Conservation (phyloP, 92 coral and sea anemone species). For the Epizoanthus scotinus region DNA sequence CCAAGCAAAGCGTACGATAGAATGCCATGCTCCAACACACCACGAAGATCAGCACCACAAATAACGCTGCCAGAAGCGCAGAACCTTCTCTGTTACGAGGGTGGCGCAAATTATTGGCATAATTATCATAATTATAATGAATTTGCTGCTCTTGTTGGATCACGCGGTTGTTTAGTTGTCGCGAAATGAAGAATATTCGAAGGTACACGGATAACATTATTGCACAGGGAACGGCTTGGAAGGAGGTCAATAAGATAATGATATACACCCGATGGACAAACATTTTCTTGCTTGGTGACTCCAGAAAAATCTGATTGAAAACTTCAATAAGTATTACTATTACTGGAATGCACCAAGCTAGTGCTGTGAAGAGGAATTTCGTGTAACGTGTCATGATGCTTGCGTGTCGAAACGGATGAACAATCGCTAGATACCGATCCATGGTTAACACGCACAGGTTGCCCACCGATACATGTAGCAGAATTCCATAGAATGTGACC, state of each 20-base stretch:
- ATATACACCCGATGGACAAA: neutral
- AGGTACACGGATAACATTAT: constrained; percentile 13
- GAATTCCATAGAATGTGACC: constrained; percentile 57
- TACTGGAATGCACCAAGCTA: constrained; percentile 60
- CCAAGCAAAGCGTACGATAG: constrained; percentile 51
- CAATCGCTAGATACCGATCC: constrained; percentile 69
- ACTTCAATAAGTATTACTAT: constrained; percentile 15
- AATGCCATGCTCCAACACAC: constrained; percentile 53
- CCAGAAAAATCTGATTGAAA: neutral
- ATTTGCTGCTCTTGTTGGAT: constrained; percentile 8
- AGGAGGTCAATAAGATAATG: neutral
- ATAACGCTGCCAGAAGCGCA: neutral
- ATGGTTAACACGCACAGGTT: constrained; percentile 65
- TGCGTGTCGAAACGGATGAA: constrained; percentile 61
- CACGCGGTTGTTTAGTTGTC: neutral
- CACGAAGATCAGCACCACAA: constrained; percentile 57
- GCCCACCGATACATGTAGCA: constrained; percentile 60
- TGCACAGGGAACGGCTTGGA: constrained; percentile 9
- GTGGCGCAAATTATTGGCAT: neutral
- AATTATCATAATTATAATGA: neutral
- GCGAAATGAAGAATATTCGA: neutral
- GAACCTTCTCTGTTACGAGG: neutral
- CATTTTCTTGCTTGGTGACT: neutral
- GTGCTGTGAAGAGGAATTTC: constrained; percentile 35
- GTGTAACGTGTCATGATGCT: constrained; percentile 47